These are phyloP conservation scores for Lordiphosa clarofinis DNA, from an alignment of 1,140 invertebrate genomes.

Conservation along the genomic window DNA sequence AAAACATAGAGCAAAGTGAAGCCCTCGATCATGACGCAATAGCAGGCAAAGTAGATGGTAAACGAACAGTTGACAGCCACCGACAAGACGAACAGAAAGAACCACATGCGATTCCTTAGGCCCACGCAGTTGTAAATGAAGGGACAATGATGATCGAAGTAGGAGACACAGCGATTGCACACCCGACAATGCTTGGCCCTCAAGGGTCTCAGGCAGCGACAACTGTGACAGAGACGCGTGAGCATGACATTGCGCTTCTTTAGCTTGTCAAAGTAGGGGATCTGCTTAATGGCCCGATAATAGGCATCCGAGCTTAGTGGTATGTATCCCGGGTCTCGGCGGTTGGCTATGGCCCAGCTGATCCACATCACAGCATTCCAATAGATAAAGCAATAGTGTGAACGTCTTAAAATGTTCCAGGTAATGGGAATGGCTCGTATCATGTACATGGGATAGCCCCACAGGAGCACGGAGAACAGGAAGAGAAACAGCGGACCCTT, in stretches of 20 bases:
- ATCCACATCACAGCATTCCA: constrained; percentile 96
- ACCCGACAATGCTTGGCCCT: constrained; percentile 95
- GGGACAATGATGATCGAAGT: constrained; percentile 97
- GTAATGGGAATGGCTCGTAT: constrained; percentile 93
- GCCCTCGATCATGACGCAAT: constrained; percentile 91
- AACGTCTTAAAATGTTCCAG: constrained; percentile 90
- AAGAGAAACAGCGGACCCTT: constrained; percentile 93
- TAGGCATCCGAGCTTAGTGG: constrained; percentile 93
- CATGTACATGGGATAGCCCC: constrained; percentile 96
- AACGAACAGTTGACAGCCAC: constrained; percentile 92
- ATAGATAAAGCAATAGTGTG: constrained; percentile 94
- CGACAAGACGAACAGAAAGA: constrained; percentile 92
- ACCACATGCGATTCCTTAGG: constrained; percentile 92
- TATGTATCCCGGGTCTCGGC: constrained; percentile 93
- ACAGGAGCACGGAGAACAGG: constrained; percentile 90
- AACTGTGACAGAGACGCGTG: constrained; percentile 93
- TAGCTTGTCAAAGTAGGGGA: constrained; percentile 93
- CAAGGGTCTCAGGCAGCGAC: constrained; percentile 90
- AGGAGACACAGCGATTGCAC: constrained; percentile 94
- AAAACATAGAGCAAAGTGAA: constrained; percentile 90
- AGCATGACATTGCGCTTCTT: constrained; percentile 92
- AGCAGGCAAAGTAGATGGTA: constrained; percentile 93
- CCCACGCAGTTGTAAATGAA: constrained; percentile 97
- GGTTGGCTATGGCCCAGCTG: constrained; percentile 93
- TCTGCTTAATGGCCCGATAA: constrained; percentile 92